Conservation (phyloP, 1,140 invertebrate species). For the Amyelois transitella region DNA sequence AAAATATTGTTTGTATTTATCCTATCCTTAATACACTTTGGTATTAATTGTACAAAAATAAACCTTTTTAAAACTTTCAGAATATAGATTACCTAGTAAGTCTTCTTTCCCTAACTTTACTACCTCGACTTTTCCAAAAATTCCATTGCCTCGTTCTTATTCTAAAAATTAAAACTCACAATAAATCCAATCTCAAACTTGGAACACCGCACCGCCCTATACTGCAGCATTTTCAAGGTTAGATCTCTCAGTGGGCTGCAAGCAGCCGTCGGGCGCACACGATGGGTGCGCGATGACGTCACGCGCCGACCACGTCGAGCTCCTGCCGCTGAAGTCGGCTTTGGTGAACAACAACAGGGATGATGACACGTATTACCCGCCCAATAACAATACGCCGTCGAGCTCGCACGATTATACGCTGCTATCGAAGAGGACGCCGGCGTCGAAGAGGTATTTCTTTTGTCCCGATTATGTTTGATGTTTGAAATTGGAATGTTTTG, state of each 20-base stretch:
- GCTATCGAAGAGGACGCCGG: conserved; percentile 67
- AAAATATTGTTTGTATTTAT: too few relatives aligned
- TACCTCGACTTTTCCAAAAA: too few relatives aligned
- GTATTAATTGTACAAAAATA: too few relatives aligned
- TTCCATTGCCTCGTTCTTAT: too few relatives aligned
- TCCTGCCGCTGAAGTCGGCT: conserved; percentile 62
- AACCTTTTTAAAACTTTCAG: too few relatives aligned
- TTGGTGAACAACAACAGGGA: conserved; percentile 61
- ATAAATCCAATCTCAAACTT: too few relatives aligned
- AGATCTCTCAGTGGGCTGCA: conserved; percentile 59
- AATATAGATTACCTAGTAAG: too few relatives aligned
- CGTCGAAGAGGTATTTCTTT: conserved; percentile 61
- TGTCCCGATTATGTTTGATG: background rate
- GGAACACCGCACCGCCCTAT: conserved; percentile 26
- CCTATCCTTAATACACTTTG: too few relatives aligned
- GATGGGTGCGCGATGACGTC: conserved; percentile 54
- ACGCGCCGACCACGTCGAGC: conserved; percentile 63
- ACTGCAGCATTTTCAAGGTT: conserved; percentile 67
- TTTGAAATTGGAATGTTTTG: too few relatives aligned
- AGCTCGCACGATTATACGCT: conserved; percentile 65
- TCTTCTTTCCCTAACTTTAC: too few relatives aligned
- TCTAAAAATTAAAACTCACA: too few relatives aligned
- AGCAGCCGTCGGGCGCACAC: conserved; percentile 46
- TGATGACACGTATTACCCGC: conserved; percentile 53
- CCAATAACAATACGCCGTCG: conserved; percentile 57